These are phyloP conservation scores for Bostrychus sinensis DNA, from an alignment of 2,113 vertebrate genomes.

Conservation along the genomic window DNA sequence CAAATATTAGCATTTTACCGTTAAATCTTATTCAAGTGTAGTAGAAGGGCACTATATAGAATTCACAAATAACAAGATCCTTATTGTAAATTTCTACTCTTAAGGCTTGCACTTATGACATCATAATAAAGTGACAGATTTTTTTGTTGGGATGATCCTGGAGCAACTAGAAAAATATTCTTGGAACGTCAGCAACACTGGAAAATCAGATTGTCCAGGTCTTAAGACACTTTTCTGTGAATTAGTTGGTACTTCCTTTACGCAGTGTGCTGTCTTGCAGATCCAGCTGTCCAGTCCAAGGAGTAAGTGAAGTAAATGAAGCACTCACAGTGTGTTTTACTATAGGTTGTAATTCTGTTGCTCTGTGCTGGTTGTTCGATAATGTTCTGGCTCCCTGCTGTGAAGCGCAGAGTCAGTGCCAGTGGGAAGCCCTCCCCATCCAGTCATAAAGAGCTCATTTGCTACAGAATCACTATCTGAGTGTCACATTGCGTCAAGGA, in stretches of 20 bases:
- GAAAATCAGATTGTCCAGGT: background rate
- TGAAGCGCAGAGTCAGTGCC: conserved; percentile 9
- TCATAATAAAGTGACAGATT: no score
- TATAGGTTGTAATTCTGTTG: conserved; percentile 17
- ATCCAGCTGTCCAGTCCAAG: background rate
- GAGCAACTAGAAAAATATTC: no score
- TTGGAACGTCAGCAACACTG: background rate
- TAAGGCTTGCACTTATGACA: no score
- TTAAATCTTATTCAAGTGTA: no score
- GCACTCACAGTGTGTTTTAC: conserved; percentile 14
- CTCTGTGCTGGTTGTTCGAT: conserved; percentile 15
- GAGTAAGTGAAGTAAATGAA: conserved; percentile 16
- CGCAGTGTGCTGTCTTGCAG: background rate
- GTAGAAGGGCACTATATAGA: no score
- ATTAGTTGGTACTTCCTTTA: background rate
- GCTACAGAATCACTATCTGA: conserved; percentile 9
- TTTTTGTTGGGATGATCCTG: no score
- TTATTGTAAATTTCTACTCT: no score
- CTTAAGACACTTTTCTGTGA: background rate
- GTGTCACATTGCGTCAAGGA: conserved; percentile 12
- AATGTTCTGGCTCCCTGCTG: conserved; percentile 19
- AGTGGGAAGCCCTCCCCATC: conserved; percentile 5
- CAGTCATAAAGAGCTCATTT: conserved; percentile 18
- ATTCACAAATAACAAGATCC: no score
- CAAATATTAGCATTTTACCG: no score